Evolutionary conservation across 2,113 vertebrate genomes (phyloP).

Genomic region (Centropus bengalensis): DNA sequence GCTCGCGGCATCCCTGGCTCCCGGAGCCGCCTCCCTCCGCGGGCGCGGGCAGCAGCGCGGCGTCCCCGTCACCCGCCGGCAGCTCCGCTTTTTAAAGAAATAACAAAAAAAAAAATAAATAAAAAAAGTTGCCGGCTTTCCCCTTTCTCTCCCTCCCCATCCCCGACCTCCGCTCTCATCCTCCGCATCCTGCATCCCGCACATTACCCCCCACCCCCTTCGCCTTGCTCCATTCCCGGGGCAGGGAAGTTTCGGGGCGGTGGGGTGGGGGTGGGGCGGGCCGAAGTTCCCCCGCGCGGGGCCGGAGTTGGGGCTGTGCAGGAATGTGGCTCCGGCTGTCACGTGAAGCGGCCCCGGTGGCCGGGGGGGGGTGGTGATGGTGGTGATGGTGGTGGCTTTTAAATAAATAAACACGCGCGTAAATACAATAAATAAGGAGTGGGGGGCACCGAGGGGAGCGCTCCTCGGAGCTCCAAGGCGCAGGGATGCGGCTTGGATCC

Average conservation of each 20-base stretch:
- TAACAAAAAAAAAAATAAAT: not conserved
- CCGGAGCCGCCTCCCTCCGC: not conserved
- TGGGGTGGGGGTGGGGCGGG: slow-evolving; percentile 69
- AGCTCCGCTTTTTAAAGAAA: not conserved
- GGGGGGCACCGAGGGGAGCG: not conserved
- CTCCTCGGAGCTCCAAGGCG: not conserved
- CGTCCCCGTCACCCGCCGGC: not conserved
- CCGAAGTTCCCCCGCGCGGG: slow-evolving; percentile 18
- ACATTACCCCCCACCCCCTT: too few species aligned
- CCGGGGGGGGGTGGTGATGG: not conserved
- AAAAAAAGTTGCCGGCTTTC: slow-evolving; percentile 30
- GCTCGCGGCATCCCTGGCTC: too few species aligned
- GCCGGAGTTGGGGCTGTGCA: slow-evolving; percentile 66
- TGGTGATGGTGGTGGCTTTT: not conserved
- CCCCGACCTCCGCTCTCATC: too few species aligned
- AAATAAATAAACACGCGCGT: not conserved
- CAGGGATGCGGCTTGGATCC: not conserved
- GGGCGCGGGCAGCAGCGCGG: not conserved
- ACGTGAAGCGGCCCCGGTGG: slow-evolving; percentile 16
- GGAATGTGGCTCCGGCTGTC: slow-evolving; percentile 71
- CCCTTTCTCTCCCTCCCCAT: not conserved
- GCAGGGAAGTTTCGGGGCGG: not conserved
- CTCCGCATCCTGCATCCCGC: too few species aligned
- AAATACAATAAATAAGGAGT: not conserved
- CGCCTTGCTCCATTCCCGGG: too few species aligned